Evolutionary conservation across 2,113 vertebrate genomes (phyloP).

Genomic region (Synchiropus splendidus): DNA sequence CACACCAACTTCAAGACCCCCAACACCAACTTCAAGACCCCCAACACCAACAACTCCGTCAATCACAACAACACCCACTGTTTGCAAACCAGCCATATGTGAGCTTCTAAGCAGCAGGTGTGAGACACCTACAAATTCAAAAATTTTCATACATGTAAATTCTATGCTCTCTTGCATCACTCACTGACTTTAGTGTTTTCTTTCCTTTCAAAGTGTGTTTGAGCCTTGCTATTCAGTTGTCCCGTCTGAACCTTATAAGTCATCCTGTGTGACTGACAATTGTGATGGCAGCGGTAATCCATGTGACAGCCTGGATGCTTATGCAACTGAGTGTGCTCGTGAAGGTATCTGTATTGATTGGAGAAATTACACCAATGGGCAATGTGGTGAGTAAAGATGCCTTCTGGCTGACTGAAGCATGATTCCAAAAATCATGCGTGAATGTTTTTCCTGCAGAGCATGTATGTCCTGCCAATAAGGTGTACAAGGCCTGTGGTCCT

Average conservation of each 20-base stretch:
- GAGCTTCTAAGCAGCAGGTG: slow-evolving; percentile 73
- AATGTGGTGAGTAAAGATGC: slow-evolving; percentile 67
- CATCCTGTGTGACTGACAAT: slow-evolving; percentile 65
- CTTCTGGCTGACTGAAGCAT: background rate
- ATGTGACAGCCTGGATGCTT: slow-evolving; percentile 76
- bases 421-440: too few relatives aligned
- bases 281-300: slow-evolving; percentile 39
- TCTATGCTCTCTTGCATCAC: background rate
- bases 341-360: slow-evolving; percentile 75
- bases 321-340: slow-evolving; percentile 69
- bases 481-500: slow-evolving; percentile 74
- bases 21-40: too few relatives aligned
- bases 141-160: too few relatives aligned
- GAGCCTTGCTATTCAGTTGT: slow-evolving; percentile 55
- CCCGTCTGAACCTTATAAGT: slow-evolving; percentile 52
- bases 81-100: slow-evolving; percentile 61
- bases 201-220: slow-evolving; percentile 73
- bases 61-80: background rate
- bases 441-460: slow-evolving; percentile 53
- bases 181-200: background rate
- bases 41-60: background rate
- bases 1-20: too few relatives aligned
- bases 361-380: slow-evolving; percentile 65
- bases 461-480: slow-evolving; percentile 61
- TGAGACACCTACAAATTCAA: slow-evolving; percentile 18